A percentile compares a stretch with the other conserved stretches of the same genome.
These are phyloP conservation scores for Bhutanitis thaidina DNA, from an alignment of 2,888 invertebrate genomes.

Conservation along the genomic window DNA sequence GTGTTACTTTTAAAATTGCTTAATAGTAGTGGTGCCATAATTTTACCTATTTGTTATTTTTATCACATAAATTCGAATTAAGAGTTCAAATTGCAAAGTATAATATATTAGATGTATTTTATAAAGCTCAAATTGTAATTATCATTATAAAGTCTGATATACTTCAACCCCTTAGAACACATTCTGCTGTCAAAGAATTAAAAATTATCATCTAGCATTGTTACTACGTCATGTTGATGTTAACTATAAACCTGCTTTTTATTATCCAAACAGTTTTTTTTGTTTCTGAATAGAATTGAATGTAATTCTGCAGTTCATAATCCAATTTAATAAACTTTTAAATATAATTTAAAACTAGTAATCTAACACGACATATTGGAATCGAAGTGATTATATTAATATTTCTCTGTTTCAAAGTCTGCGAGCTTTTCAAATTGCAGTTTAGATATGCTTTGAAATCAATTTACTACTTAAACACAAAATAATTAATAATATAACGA, in stretches of 20 bases:
- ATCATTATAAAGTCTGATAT: constrained; percentile 42
- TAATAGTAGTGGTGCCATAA: constrained; percentile 27
- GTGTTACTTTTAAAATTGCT: constrained; percentile 29
- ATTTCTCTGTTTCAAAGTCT: too few species aligned
- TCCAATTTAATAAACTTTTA: too few species aligned
- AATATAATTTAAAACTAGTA: too few species aligned
- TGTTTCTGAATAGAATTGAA: too few species aligned
- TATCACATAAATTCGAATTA: constrained; percentile 20
- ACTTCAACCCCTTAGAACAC: constrained; percentile 19
- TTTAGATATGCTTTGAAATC: too few species aligned
- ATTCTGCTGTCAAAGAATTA: constrained; percentile 31
- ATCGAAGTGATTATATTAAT: too few species aligned
- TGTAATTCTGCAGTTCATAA: too few species aligned
- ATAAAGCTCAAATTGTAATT: constrained; percentile 68
- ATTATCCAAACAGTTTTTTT: too few species aligned
- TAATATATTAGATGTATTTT: constrained; percentile 46
- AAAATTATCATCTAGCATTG: constrained; percentile 23
- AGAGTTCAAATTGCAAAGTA: constrained; percentile 30
- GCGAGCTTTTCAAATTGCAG: too few species aligned
- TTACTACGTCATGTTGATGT: neutral
- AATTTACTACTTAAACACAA: too few species aligned
- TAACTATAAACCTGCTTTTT: constrained; percentile 71
- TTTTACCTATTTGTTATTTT: constrained; percentile 20
- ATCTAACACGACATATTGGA: too few species aligned
- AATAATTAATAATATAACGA: too few species aligned